A percentile compares a stretch with the other conserved stretches of the same genome.
These are phyloP conservation scores for Myanophis thanlyinensis DNA, from an alignment of 2,113 vertebrate species.

Conservation along the genomic window DNA sequence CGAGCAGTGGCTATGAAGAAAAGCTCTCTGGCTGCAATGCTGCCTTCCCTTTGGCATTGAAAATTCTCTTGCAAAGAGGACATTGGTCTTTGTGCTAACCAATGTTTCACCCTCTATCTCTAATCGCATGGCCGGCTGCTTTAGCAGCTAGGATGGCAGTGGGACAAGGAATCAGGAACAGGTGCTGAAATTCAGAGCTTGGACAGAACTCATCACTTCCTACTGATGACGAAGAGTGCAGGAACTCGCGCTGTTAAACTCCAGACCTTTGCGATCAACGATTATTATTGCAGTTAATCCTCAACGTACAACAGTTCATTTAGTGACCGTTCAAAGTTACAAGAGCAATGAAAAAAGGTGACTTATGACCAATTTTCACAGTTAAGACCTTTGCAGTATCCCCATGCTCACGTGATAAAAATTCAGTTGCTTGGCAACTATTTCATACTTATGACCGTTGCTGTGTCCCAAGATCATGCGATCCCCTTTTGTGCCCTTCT, in stretches of 20 bases:
- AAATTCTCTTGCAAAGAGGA: not conserved
- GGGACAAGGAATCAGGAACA: not conserved
- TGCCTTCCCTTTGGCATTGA: not conserved
- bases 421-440: no score
- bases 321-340: no score
- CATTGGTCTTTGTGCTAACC: not conserved
- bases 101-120: not conserved
- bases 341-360: no score
- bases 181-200: not conserved
- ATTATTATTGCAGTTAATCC: no score
- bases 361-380: no score
- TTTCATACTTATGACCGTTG: no score
- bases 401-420: no score
- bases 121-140: not conserved
- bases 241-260: not conserved
- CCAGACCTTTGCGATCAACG: not conserved
- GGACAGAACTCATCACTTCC: not conserved
- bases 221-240: no score
- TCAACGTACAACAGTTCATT: no score
- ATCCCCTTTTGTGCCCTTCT: no score
- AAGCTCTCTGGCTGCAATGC: not conserved
- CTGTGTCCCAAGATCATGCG: no score
- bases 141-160: not conserved
- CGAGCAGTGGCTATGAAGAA: not conserved
- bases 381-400: no score